These are phyloP conservation scores for Elephantulus edwardii DNA, from an alignment of 2,113 vertebrate genomes.

Conservation along the genomic window DNA sequence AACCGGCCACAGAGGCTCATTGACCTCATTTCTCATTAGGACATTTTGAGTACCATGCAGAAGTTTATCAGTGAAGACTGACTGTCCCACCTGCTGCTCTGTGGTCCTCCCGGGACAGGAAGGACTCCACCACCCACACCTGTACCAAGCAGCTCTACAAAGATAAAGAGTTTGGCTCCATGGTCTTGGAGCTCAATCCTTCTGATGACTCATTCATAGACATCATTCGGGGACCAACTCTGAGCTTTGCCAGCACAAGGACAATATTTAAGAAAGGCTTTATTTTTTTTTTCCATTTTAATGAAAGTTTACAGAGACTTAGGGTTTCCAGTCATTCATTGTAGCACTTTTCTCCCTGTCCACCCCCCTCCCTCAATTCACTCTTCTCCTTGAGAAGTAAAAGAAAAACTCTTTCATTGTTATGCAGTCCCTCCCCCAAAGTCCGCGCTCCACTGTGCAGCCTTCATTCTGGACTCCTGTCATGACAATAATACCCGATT, in stretches of 20 bases:
- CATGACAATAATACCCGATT: too few relatives aligned
- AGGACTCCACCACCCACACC: constrained; percentile 98
- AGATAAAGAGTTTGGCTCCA: constrained; percentile 93
- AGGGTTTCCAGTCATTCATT: too few relatives aligned
- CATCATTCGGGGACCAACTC: constrained; percentile 93
- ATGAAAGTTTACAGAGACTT: too few relatives aligned
- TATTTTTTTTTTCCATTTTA: too few relatives aligned
- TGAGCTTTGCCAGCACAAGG: constrained; percentile 97
- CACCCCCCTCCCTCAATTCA: too few relatives aligned
- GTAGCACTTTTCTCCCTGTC: too few relatives aligned
- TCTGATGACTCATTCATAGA: constrained; percentile 97
- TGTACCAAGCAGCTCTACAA: constrained; percentile 94
- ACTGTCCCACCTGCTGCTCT: constrained; percentile 95
- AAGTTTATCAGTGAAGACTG: constrained; percentile 95
- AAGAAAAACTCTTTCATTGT: too few relatives aligned
- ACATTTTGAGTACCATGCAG: constrained; percentile 95
- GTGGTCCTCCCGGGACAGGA: constrained; percentile 96
- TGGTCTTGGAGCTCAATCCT: constrained; percentile 98
- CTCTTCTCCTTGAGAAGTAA: too few relatives aligned
- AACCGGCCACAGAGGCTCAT: constrained; percentile 93
- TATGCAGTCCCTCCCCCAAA: too few relatives aligned
- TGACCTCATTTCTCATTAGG: constrained; percentile 95
- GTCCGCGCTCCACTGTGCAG: too few relatives aligned
- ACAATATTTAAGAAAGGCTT: constrained; percentile 99
- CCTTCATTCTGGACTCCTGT: too few relatives aligned